Percentiles rank a stretch among this genome's conserved stretches.
These are phyloP conservation scores for Tupaia tana DNA, from an alignment of 2,113 vertebrate genomes.

Conservation along the genomic window DNA sequence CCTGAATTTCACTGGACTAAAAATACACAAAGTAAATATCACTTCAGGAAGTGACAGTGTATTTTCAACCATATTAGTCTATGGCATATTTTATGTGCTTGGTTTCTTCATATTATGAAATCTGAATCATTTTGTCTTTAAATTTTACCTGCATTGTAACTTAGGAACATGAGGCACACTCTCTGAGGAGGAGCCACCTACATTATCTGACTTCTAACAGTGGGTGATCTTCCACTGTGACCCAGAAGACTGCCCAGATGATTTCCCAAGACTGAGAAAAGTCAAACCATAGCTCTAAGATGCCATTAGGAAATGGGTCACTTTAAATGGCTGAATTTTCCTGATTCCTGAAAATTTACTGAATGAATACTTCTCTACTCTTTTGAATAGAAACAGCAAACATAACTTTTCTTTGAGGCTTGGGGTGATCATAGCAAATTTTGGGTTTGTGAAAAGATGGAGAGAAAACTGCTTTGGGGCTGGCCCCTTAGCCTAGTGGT, in stretches of 20 bases:
- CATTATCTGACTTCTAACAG: constrained; percentile 10
- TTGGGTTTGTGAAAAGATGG: background rate
- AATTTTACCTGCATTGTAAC: background rate
- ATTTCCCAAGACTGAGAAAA: background rate
- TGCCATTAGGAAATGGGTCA: constrained; percentile 64
- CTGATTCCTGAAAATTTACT: background rate
- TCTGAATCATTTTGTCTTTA: background rate
- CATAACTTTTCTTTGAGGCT: background rate
- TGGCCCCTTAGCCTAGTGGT: too few species aligned
- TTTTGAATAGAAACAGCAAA: background rate
- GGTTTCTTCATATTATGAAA: background rate
- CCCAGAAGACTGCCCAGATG: background rate
- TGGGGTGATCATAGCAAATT: background rate
- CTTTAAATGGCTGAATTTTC: constrained; percentile 7
- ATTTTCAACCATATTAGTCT: background rate
- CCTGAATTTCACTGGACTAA: background rate
- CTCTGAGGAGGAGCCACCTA: background rate
- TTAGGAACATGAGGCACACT: background rate
- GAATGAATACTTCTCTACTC: background rate
- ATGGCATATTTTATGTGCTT: background rate
- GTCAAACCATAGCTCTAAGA: background rate
- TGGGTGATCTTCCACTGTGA: background rate
- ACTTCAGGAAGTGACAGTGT: background rate
- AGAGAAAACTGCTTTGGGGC: background rate
- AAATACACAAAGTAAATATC: background rate